Evolutionary conservation across 1,140 invertebrate species (phyloP).

Genomic region (Scaptomyza graminum): DNA sequence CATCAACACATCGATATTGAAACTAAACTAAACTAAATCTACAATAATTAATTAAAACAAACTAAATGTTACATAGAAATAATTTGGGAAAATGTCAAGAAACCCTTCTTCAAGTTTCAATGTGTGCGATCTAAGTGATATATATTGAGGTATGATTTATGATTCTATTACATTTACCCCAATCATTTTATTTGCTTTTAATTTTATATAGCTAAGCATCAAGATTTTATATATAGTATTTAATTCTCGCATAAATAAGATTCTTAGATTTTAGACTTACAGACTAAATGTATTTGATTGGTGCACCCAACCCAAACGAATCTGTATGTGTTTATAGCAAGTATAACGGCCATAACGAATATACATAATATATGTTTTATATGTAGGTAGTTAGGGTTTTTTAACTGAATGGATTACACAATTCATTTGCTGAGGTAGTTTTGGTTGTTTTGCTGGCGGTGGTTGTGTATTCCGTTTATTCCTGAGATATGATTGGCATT

Average conservation of each 20-base stretch:
- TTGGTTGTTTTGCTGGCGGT: conserved; percentile 56
- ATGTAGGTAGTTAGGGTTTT: neutral
- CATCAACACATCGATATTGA: conserved; percentile 46
- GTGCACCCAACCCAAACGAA: conserved; percentile 35
- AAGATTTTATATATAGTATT: neutral
- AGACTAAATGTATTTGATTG: conserved; percentile 22
- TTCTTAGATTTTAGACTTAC: conserved; percentile 12
- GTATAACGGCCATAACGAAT: conserved; percentile 44
- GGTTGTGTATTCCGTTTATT: conserved; percentile 43
- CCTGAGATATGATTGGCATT: conserved; percentile 65
- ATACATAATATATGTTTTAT: conserved; percentile 4
- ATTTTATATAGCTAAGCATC: conserved; percentile 46
- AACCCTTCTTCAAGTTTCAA: conserved; percentile 30
- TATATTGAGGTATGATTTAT: conserved; percentile 66
- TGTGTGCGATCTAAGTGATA: conserved; percentile 40
- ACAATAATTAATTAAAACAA: conserved; percentile 38
- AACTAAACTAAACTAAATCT: conserved; percentile 63
- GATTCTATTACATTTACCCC: conserved; percentile 55
- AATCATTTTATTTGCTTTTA: conserved; percentile 20
- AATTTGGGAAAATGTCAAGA: conserved; percentile 20
- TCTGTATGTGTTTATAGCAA: conserved; percentile 16
- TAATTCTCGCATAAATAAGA: conserved; percentile 32
- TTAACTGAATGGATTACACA: conserved; percentile 39
- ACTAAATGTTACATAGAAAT: conserved; percentile 39
- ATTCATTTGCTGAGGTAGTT: conserved; percentile 67